These are phyloP conservation scores for Pterocles burchelli DNA, from an alignment of 2,113 vertebrate species.

Conservation along the genomic window DNA sequence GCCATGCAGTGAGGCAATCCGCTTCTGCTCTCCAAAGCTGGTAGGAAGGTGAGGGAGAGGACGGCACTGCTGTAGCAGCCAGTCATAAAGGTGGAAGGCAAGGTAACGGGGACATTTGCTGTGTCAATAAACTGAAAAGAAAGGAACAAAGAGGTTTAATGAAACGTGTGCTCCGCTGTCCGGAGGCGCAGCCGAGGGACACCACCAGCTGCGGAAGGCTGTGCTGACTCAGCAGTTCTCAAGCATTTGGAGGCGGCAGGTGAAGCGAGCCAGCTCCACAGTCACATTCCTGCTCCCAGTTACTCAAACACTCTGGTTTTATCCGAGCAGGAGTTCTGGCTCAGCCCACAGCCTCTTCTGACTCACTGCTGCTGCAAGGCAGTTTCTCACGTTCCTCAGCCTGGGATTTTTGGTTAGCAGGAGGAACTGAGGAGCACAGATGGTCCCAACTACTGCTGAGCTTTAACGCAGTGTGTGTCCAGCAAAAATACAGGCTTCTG, in stretches of 20 bases:
- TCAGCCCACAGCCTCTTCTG: not conserved
- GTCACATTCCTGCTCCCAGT: not conserved
- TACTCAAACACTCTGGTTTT: not conserved
- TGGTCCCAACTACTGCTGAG: not conserved
- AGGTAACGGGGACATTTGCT: not conserved
- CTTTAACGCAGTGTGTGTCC: not conserved
- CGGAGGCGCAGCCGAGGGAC: not conserved
- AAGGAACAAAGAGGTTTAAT: not conserved
- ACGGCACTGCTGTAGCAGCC: not conserved
- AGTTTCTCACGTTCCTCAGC: not conserved
- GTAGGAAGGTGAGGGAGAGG: not conserved
- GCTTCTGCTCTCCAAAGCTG: not conserved
- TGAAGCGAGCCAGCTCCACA: not conserved
- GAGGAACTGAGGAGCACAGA: not conserved
- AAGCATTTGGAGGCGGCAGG: not conserved
- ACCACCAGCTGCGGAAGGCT: fast-evolving
- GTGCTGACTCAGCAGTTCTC: not conserved
- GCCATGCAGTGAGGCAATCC: not conserved
- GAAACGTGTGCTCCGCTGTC: not conserved
- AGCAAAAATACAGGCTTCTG: not conserved
- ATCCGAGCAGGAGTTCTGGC: not conserved
- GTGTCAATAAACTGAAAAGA: not conserved
- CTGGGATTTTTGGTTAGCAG: not conserved
- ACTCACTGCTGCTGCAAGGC: not conserved
- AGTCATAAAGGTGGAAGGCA: not conserved